Conservation (phyloP, 2,888 invertebrate species). For the Apamea epomidion region DNA sequence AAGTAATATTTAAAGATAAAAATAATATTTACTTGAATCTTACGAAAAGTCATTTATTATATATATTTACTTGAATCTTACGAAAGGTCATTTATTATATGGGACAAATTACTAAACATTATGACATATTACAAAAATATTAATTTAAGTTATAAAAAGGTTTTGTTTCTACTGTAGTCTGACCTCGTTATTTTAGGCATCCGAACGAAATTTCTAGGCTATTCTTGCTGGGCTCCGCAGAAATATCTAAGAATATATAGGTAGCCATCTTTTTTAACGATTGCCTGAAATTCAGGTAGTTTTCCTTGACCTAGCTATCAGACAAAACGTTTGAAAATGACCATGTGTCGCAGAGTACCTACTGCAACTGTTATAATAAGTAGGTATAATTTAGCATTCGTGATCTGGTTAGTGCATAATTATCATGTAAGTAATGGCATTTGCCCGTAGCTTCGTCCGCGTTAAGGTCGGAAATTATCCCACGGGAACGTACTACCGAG, state of each 20-base stretch:
- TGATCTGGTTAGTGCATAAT: not conserved
- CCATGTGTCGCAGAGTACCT: too few relatives aligned
- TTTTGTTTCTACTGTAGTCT: not conserved
- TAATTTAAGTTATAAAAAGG: too few relatives aligned
- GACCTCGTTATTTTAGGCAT: not conserved
- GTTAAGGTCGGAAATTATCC: not conserved
- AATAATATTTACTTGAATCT: not conserved
- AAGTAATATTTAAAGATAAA: not conserved
- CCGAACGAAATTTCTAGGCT: not conserved
- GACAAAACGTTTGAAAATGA: not conserved
- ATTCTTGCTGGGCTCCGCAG: not conserved
- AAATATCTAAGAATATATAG: not conserved
- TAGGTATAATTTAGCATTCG: not conserved
- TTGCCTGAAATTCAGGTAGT: not conserved
- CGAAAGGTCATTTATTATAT: not conserved
- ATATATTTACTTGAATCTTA: not conserved
- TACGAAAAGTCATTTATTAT: not conserved
- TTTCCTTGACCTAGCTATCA: not conserved
- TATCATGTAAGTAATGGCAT: not conserved
- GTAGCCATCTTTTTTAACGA: not conserved
- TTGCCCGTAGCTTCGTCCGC: too few relatives aligned
- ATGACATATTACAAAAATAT: too few relatives aligned
- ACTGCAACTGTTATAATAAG: not conserved
- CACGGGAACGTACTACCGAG: not conserved
- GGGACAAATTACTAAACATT: too few relatives aligned